A percentile compares a stretch with the other conserved stretches of the same genome.
phyloP scores from a whole-genome alignment of 37 sponge, comb jelly and placozoan species.

The Chondrosia reniformis region DNA sequence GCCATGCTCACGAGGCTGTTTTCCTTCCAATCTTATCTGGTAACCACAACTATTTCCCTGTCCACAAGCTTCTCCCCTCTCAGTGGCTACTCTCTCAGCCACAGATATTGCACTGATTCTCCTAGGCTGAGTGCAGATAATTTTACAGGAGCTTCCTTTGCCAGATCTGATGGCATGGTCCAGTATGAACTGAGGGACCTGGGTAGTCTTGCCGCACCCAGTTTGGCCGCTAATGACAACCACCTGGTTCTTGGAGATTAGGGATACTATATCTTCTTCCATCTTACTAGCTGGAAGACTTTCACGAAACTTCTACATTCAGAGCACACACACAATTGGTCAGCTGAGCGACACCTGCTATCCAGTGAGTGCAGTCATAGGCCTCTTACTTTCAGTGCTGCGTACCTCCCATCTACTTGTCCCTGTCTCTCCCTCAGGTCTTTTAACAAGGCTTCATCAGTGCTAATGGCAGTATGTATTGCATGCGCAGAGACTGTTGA shows the following conservation, averaged over 20 bases:
- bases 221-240: constrained; percentile 81
- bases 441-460: too few relatives aligned
- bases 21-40: constrained; percentile 80
- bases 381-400: too few relatives aligned
- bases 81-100: constrained; percentile 62
- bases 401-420: too few relatives aligned
- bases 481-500: too few relatives aligned
- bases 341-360: too few relatives aligned
- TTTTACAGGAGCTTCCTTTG: constrained; percentile 64
- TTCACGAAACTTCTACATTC: constrained; percentile 65
- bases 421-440: too few relatives aligned
- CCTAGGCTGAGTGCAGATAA: constrained; percentile 87
- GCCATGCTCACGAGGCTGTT: constrained; percentile 44
- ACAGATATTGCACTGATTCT: constrained; percentile 91
- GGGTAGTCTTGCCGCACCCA: constrained; percentile 94
- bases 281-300: constrained; percentile 55
- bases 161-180: constrained; percentile 75
- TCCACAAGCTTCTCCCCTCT: constrained; percentile 59
- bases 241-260: constrained; percentile 67
- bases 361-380: too few relatives aligned
- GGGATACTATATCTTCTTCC: constrained; percentile 50
- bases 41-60: constrained; percentile 50
- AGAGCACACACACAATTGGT: too few relatives aligned
- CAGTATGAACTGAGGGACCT: constrained; percentile 87
- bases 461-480: too few relatives aligned